Base-by-base conservation (phyloP, 2,113 vertebrate species). In the Melozone crissalis region DNA sequence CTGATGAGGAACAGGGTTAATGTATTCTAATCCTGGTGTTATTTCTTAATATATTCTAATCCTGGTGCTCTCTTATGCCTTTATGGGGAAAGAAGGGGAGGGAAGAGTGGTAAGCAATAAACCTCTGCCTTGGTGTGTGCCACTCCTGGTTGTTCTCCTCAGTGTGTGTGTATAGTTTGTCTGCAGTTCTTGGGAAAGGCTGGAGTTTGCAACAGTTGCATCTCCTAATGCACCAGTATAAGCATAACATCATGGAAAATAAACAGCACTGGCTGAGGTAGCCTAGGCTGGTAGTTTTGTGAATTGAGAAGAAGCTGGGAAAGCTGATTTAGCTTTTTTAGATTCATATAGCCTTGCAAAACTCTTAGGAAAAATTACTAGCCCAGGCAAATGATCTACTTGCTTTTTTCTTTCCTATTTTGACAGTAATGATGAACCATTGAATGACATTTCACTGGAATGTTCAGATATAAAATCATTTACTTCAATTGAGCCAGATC, bases 221-320 rank as follows among this genome's bases (percentile, higher is more conserved):
- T 92, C 44, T 93, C 68, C 35, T 76, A 31, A 83, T 90, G 84
- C 84, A 88, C 93, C 63, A 80, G 68, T 74, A 30, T 27, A 66
- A 84, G 49, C 54, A 78, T 95, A 87, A 84, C 37, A 81, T 82
- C 95, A 46, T 82, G 93, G 95, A 95, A 94, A 95, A 75, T 81
- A 86, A 75, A 89, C 65, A 79, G 65, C 51, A 20, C 26, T 92
- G 80, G 47, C 61, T 92, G 52, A 84, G 69, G 41, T 81, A 93
- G 58, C 61, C 69, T 81, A 27, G 66, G 66, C 83, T 90, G 49
- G 84, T 87, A 78, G 57, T 81, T 47, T 75, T 76, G 43, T 4
- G n/a, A 72, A 75, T 12, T 68, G 62, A 93, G 77, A 91, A 76
- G 49, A 79, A 67, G n/a, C 37, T 44, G 49, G 76, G 76, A 96